Evolutionary conservation across 2,797 vertebrate genomes (phyloP), one percentile per base, ranked within the genome.

Genomic region (Sebastes oblongus): DNA sequence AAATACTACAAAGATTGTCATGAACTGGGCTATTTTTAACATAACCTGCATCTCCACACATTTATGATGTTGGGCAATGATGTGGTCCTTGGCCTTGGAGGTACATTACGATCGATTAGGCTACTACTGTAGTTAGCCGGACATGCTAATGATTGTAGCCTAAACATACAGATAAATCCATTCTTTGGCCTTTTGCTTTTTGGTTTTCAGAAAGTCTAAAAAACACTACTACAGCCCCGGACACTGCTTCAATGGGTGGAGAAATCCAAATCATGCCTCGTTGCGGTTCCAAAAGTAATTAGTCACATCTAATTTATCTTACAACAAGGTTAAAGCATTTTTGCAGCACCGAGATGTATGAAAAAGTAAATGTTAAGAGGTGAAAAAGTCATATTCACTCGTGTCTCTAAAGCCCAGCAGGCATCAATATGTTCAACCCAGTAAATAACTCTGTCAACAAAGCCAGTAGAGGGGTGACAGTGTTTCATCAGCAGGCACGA

Each of bases 381-480:
- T 71, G 58, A 59, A 14, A 72, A 42, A 80, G 66, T 62, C 71
- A 74, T 10, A 69, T 77, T 55, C 22, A 36, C 54, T 76, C 1
- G 4, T 59, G 76, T 72, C 58, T 77, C 70, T n/a, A 39, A 82
- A 68, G 46, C 24, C 20, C 25, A 52, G 46, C 18, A 66, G 58
- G 6, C 71, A 73, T 86, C 67, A 80, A 70, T 81, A 76, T 56
- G 62, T 82, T 86, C 69, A 83, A 66, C 67, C 72, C 62, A 74
- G 68, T 82, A 82, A 86, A 84, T 83, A 85, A 75, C 50, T 82
- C 42, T 82, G 80, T 88, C 83, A 86, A 68, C 75, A 84, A 68
- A 78, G 67, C 54, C 58, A 69, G 46, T 30, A 39, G 72, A 84
- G 46, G 56, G 52, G 30, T 81, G 78, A 82, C 83, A 87, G 64